These are phyloP conservation scores for Acropora tenuis DNA, from an alignment of 64 coral and sea anemone species.

Conservation along the genomic window DNA sequence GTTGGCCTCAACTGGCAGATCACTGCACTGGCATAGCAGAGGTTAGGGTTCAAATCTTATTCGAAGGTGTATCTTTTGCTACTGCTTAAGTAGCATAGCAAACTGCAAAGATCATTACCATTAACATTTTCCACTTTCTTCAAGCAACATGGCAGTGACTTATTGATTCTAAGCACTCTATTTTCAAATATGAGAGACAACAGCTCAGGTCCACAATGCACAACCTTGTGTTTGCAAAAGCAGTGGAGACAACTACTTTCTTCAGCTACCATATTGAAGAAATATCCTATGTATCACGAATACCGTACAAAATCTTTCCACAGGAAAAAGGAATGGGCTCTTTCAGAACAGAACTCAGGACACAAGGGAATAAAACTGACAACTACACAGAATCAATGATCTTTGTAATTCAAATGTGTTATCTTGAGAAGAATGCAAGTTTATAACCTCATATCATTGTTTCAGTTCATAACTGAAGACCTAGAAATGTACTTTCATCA, in stretches of 20 bases:
- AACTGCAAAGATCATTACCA: too few relatives aligned
- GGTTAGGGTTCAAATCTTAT: too few relatives aligned
- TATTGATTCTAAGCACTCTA: slow-evolving; percentile 13
- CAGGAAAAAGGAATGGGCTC: slow-evolving; percentile 16
- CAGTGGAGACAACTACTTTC: not conserved
- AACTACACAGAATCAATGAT: slow-evolving; percentile 74
- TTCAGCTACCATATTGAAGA: not conserved
- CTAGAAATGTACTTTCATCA: slow-evolving; percentile 57
- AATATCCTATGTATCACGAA: not conserved
- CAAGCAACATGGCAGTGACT: slow-evolving; percentile 24
- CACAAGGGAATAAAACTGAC: slow-evolving; percentile 62
- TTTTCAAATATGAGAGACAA: slow-evolving; percentile 27
- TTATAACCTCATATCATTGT: slow-evolving; percentile 30
- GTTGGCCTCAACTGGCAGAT: too few relatives aligned
- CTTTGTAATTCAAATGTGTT: slow-evolving; percentile 63
- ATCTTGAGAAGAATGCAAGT: slow-evolving; percentile 35
- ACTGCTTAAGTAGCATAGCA: too few relatives aligned
- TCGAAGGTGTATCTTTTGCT: too few relatives aligned
- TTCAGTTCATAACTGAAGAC: slow-evolving; percentile 47
- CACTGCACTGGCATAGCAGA: too few relatives aligned
- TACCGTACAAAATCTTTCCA: not conserved
- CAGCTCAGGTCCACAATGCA: slow-evolving; percentile 35
- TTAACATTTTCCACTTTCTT: not conserved
- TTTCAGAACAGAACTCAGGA: slow-evolving; percentile 8
- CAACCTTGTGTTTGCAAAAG: slow-evolving; percentile 44